Percentiles rank a stretch among this genome's conserved stretches.
Conservation (phyloP, 2,888 invertebrate species). For the Eristalis tenax region DNA sequence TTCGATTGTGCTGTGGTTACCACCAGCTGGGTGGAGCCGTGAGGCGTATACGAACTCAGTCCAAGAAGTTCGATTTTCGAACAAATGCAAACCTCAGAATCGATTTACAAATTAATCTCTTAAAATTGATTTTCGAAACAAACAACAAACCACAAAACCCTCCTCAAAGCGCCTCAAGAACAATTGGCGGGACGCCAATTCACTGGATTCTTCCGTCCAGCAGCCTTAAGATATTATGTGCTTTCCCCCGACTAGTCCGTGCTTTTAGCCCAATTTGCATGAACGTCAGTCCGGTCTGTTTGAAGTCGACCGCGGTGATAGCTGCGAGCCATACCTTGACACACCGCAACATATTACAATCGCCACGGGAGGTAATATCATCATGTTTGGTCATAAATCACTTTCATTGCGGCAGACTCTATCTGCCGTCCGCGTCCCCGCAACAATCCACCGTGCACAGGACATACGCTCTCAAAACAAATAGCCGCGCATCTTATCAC, state of each 20-base stretch:
- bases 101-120: too few species aligned
- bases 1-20: too few species aligned
- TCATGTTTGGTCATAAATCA: constrained; percentile 29
- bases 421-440: not conserved
- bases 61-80: too few species aligned
- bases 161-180: too few species aligned
- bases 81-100: too few species aligned
- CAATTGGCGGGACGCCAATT: too few species aligned
- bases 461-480: constrained; percentile 16
- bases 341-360: constrained; percentile 15
- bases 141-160: too few species aligned
- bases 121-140: too few species aligned
- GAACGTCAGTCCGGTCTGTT: not conserved
- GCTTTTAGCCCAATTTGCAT: not conserved
- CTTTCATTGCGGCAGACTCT: not conserved
- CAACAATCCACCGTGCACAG: not conserved
- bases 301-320: constrained; percentile 13
- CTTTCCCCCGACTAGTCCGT: not conserved
- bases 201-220: too few species aligned
- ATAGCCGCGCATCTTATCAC: constrained; percentile 25
- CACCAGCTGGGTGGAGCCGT: too few species aligned
- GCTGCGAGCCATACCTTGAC: constrained; percentile 13
- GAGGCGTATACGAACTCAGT: too few species aligned
- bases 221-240: too few species aligned
- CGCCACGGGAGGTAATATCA: constrained; percentile 15